A percentile compares a stretch with the other conserved stretches of the same genome.
Conservation (phyloP, 2,113 vertebrate species). For the Calidris pygmaea region DNA sequence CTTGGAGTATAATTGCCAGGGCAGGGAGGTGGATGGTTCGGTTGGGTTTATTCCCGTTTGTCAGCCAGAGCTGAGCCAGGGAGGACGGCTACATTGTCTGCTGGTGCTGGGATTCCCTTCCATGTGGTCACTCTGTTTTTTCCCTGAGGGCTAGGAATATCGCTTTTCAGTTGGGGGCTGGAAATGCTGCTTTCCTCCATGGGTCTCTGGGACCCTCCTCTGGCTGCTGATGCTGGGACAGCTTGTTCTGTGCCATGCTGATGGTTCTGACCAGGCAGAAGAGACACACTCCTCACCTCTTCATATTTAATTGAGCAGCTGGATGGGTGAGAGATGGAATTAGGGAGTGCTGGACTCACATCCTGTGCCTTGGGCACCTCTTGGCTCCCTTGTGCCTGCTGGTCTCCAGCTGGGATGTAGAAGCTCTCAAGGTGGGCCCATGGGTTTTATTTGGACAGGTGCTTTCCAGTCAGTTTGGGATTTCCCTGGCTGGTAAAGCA, state of each 20-base stretch:
- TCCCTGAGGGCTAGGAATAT: neutral
- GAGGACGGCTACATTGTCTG: neutral
- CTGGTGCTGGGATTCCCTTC: neutral
- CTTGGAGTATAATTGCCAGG: neutral
- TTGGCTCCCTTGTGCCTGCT: accelerated
- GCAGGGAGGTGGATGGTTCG: neutral
- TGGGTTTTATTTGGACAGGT: neutral
- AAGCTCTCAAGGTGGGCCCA: neutral
- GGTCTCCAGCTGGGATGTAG: neutral
- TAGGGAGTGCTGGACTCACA: neutral
- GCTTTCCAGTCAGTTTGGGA: neutral
- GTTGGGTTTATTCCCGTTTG: neutral
- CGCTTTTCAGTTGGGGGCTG: neutral
- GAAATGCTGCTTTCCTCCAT: neutral
- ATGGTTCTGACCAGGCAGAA: neutral
- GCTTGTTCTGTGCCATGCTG: neutral
- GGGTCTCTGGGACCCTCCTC: neutral
- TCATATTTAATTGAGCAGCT: neutral
- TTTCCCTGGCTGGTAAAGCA: neutral
- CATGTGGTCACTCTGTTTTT: neutral
- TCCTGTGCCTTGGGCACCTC: neutral
- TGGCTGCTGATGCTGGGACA: neutral
- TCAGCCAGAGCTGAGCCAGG: neutral
- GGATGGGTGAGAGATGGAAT: neutral
- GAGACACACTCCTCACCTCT: neutral